phyloP scores from a whole-genome alignment of 1,140 invertebrate genomes.

The Battus philenor region DNA sequence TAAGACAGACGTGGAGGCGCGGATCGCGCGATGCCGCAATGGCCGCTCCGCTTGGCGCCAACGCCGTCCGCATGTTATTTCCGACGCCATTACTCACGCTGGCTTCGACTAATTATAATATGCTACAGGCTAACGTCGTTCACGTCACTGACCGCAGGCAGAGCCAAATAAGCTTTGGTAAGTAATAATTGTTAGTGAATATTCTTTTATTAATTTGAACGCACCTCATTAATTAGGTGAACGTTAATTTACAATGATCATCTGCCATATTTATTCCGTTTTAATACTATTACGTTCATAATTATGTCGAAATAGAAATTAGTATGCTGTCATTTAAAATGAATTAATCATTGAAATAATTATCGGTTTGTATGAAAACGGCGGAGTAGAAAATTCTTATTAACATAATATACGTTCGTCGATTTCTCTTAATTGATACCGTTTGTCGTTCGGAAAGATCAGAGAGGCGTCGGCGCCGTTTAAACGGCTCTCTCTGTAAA shows the following conservation, averaged over 20 bases:
- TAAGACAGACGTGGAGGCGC: conserved; percentile 55
- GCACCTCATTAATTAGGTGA: too few species aligned
- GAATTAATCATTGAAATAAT: conserved; percentile 4
- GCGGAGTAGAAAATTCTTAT: conserved; percentile 11
- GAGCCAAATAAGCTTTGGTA: conserved; percentile 25
- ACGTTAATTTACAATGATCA: too few species aligned
- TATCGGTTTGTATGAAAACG: conserved; percentile 9
- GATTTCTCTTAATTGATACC: conserved; percentile 43
- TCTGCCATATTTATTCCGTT: too few species aligned
- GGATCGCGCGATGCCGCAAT: conserved; percentile 48
- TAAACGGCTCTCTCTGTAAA: conserved; percentile 37
- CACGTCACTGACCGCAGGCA: conserved; percentile 73
- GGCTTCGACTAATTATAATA: conserved; percentile 71
- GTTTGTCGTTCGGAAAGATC: conserved; percentile 49
- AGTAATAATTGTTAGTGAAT: conserved; percentile 9
- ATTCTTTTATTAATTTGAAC: too few species aligned
- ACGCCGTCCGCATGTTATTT: conserved; percentile 62
- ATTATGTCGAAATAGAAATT: background rate
- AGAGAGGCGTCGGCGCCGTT: conserved; percentile 41
- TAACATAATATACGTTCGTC: conserved; percentile 28
- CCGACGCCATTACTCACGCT: conserved; percentile 71
- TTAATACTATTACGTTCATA: too few species aligned
- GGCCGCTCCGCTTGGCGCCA: conserved; percentile 65
- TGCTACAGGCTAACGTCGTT: conserved; percentile 54
- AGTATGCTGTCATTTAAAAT: conserved; percentile 5